These are phyloP conservation scores for Agrotis segetum DNA, from an alignment of 2,888 invertebrate species.

Conservation along the genomic window DNA sequence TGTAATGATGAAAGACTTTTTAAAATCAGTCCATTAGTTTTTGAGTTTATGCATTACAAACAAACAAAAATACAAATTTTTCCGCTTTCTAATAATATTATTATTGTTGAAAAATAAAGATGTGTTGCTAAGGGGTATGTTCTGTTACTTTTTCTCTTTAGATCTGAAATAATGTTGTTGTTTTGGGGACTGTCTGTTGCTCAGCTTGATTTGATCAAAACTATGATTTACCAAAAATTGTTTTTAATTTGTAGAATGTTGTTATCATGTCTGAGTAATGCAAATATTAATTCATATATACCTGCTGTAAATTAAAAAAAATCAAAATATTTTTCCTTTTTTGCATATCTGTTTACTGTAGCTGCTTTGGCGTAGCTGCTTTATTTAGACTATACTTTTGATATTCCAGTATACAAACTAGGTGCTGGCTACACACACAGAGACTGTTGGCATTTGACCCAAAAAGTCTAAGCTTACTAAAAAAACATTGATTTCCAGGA, in stretches of 20 bases:
- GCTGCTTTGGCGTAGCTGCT: background rate
- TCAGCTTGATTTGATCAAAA: too few relatives aligned
- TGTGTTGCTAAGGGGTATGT: background rate
- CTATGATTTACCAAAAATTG: background rate
- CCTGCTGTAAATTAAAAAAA: background rate
- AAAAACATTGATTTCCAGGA: constrained; percentile 88
- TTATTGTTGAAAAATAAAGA: background rate
- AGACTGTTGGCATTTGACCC: too few relatives aligned
- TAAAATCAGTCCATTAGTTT: too few relatives aligned
- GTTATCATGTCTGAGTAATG: constrained; percentile 23
- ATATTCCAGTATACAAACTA: background rate
- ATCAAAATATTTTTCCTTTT: constrained; percentile 2
- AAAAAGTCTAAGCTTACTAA: too few relatives aligned
- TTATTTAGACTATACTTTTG: background rate
- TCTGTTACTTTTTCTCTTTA: too few relatives aligned
- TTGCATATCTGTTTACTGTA: background rate
- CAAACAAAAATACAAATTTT: too few relatives aligned
- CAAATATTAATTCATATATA: constrained; percentile 18
- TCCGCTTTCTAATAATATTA: too few relatives aligned
- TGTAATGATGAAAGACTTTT: too few relatives aligned
- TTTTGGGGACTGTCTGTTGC: too few relatives aligned
- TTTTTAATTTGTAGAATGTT: constrained; percentile 6
- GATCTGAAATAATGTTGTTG: too few relatives aligned
- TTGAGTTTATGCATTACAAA: too few relatives aligned
- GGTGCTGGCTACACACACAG: background rate